phyloP scores from a whole-genome alignment of 2,888 invertebrate genomes.

The Xanthorhoe designata region DNA sequence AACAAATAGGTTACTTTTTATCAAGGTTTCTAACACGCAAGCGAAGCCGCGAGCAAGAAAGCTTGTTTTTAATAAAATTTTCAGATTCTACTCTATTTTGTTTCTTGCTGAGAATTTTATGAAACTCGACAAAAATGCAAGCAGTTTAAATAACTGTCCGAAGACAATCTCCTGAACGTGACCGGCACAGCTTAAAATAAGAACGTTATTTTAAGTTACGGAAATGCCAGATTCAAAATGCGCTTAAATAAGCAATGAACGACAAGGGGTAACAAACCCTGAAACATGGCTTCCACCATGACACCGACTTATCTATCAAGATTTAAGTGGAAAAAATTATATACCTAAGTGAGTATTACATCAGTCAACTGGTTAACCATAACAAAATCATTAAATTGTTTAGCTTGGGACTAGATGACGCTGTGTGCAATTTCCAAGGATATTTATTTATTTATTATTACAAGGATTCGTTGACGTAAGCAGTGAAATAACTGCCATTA shows the following conservation, averaged over 20 bases:
- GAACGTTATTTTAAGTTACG: slow-evolving; percentile 34
- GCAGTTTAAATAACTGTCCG: slow-evolving; percentile 51
- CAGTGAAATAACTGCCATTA: background rate
- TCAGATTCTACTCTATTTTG: slow-evolving; percentile 4
- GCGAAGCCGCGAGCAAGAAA: background rate
- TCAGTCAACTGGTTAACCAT: background rate
- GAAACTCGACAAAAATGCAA: slow-evolving; percentile 44
- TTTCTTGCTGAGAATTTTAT: slow-evolving; percentile 38
- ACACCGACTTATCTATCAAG: background rate
- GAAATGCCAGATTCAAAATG: slow-evolving; percentile 9
- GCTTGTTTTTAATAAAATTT: background rate
- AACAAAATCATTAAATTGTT: no score
- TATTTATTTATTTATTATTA: no score
- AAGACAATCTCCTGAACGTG: slow-evolving; percentile 49
- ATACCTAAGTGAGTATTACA: no score
- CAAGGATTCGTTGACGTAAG: no score
- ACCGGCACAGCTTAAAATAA: slow-evolving; percentile 37
- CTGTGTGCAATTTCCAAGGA: no score
- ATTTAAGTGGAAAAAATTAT: no score
- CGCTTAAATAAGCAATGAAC: background rate
- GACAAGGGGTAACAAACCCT: background rate
- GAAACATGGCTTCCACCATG: background rate
- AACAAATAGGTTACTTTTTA: no score
- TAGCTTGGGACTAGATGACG: no score
- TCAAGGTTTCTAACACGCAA: no score